A percentile compares a stretch with the other conserved stretches of the same genome.
Conservation (phyloP, 2,797 vertebrate genomes). For the Margarornis squamiger region DNA sequence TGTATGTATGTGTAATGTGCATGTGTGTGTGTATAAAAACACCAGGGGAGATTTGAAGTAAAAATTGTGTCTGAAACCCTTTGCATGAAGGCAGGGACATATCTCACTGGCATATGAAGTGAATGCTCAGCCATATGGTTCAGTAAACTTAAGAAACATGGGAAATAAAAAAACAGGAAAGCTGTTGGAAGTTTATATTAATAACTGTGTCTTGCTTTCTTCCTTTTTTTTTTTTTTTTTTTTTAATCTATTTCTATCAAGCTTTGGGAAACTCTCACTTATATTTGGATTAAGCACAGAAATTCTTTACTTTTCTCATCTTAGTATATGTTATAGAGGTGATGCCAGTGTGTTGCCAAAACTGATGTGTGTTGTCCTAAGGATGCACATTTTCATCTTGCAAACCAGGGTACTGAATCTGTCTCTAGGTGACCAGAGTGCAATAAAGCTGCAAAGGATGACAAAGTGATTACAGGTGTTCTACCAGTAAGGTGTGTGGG, state of each 20-base stretch:
- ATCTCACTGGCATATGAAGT: neutral
- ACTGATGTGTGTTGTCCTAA: neutral
- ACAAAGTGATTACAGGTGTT: neutral
- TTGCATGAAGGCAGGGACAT: neutral
- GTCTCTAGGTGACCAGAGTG: neutral
- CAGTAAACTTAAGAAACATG: neutral
- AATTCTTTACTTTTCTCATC: neutral
- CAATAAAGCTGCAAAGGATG: neutral
- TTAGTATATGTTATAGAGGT: neutral
- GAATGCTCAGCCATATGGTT: neutral
- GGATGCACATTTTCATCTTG: neutral
- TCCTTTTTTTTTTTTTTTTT: no score
- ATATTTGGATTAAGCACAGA: neutral
- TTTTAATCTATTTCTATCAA: neutral
- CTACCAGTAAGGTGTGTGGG: neutral
- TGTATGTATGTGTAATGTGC: neutral
- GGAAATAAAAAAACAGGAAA: neutral
- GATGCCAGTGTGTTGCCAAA: neutral
- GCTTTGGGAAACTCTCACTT: neutral
- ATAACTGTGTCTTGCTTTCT: neutral
- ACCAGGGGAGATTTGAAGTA: neutral
- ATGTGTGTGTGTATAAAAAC: neutral
- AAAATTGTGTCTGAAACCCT: neutral
- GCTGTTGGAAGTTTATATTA: neutral
- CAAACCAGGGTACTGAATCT: neutral